These are phyloP conservation scores for Centropristis striata DNA, from an alignment of 2,113 vertebrate genomes.

Conservation along the genomic window DNA sequence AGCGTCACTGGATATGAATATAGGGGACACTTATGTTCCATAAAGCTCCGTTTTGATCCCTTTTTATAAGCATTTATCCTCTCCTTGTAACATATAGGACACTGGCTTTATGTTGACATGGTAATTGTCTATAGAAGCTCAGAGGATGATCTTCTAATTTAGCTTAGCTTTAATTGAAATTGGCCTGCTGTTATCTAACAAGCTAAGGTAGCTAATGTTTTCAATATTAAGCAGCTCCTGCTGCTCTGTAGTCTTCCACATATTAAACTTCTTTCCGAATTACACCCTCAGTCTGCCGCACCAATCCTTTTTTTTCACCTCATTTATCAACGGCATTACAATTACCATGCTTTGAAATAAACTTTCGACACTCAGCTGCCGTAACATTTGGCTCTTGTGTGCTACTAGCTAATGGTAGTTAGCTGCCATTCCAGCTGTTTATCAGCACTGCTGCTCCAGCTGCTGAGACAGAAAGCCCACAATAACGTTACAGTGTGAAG, in stretches of 20 bases:
- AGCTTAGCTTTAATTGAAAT: slow-evolving; percentile 10
- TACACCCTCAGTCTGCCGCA: too few species aligned
- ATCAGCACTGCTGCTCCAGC: too few species aligned
- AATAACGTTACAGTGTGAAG: too few species aligned
- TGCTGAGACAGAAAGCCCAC: too few species aligned
- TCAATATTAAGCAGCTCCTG: neutral
- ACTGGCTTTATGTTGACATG: neutral
- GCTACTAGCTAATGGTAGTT: too few species aligned
- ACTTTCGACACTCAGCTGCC: too few species aligned
- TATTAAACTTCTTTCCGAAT: too few species aligned
- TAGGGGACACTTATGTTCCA: neutral
- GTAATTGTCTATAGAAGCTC: slow-evolving; percentile 10
- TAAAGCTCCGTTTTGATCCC: slow-evolving; percentile 11
- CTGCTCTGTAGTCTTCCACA: slow-evolving; percentile 8
- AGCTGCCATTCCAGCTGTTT: too few species aligned
- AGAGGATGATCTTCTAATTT: slow-evolving; percentile 5
- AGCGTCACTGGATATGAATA: neutral
- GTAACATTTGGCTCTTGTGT: too few species aligned
- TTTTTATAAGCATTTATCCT: neutral
- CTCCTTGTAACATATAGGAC: neutral
- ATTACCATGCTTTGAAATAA: too few species aligned
- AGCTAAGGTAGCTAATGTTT: slow-evolving; percentile 10
- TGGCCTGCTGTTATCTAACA: neutral
- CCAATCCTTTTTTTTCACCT: too few species aligned
- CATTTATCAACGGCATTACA: too few species aligned